Percentiles rank a stretch among this genome's conserved stretches.
Evolutionary conservation across 2,797 vertebrate genomes (phyloP).

Genomic region (Eulemur coronatus): DNA sequence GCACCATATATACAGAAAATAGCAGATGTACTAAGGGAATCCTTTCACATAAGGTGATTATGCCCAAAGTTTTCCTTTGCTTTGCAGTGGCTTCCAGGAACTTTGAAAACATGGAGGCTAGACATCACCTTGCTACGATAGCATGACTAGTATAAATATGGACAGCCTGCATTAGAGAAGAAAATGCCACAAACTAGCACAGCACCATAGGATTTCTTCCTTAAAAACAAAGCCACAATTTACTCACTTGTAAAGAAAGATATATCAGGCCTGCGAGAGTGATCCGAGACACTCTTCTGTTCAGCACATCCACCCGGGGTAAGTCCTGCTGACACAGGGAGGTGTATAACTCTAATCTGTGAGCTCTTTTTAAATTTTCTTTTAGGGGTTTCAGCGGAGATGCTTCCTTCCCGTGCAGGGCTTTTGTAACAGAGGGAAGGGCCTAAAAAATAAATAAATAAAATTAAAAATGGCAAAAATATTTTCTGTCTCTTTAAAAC

Average conservation of each 20-base stretch:
- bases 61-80: background rate
- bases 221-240: background rate
- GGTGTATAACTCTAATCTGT: background rate
- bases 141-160: background rate
- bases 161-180: background rate
- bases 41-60: background rate
- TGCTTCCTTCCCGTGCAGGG: background rate
- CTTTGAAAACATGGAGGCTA: background rate
- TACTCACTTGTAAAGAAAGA: background rate
- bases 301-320: background rate
- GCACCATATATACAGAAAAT: background rate
- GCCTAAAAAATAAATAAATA: too few relatives aligned
- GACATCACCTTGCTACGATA: background rate
- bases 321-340: background rate
- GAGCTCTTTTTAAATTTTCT: background rate
- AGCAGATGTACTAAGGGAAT: background rate
- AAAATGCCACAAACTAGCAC: background rate
- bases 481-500: too few relatives aligned
- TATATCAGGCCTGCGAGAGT: background rate
- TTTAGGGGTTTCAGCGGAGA: background rate
- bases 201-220: background rate
- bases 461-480: too few relatives aligned
- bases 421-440: too few relatives aligned
- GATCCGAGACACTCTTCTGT: background rate
- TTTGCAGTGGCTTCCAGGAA: background rate